phyloP scores from a whole-genome alignment of 2,888 invertebrate species.

The Hydropsyche betteni region DNA sequence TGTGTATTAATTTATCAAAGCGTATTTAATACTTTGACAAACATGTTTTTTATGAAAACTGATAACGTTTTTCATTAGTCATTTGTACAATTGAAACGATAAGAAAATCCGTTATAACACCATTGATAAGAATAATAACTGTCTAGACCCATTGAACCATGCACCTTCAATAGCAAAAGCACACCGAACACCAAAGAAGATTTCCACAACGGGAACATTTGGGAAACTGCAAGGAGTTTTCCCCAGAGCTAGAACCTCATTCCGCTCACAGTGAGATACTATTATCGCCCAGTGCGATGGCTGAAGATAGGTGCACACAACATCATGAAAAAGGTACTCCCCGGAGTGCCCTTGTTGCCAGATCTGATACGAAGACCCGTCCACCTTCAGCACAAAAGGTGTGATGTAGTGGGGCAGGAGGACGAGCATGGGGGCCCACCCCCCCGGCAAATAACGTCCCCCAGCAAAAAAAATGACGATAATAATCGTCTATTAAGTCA shows the following conservation, averaged over 20 bases:
- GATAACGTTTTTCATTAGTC: no score
- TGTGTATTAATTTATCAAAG: no score
- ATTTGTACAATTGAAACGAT: no score
- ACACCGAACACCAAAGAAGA: no score
- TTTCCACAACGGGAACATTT: background rate
- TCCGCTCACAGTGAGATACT: constrained; percentile 33
- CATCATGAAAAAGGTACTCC: constrained; percentile 45
- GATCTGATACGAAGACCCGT: constrained; percentile 39
- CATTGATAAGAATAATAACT: no score
- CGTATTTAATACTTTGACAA: no score
- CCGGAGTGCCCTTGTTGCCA: constrained; percentile 44
- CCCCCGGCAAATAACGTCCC: background rate
- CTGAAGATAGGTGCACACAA: constrained; percentile 44
- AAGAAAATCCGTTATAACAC: no score
- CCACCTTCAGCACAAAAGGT: constrained; percentile 39
- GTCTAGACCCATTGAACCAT: no score
- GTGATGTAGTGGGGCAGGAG: constrained; percentile 36
- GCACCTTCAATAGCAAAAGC: no score
- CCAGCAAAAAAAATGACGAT: constrained; percentile 8
- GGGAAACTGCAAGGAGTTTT: constrained; percentile 2
- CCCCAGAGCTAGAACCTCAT: constrained; percentile 28
- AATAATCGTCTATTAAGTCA: constrained; percentile 28
- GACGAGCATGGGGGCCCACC: background rate
- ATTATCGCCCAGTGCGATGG: constrained; percentile 43
- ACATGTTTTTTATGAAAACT: no score